These are phyloP conservation scores for Enteromius argenteus DNA, from an alignment of 2,797 vertebrate species.

Conservation along the genomic window DNA sequence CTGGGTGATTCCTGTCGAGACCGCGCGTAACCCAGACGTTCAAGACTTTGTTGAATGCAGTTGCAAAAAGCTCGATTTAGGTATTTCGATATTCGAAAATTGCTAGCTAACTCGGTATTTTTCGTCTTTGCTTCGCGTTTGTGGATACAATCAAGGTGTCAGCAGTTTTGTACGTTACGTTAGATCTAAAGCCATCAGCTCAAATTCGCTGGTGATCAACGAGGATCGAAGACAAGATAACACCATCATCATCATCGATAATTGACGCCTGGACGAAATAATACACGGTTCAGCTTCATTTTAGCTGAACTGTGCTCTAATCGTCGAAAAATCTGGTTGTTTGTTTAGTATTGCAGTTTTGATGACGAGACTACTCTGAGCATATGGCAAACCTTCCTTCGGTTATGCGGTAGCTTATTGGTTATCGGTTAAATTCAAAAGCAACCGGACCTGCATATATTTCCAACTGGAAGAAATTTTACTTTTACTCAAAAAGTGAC, in stretches of 20 bases:
- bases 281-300: background rate
- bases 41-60: slow-evolving; percentile 24
- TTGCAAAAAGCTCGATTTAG: slow-evolving; percentile 10
- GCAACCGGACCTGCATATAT: background rate
- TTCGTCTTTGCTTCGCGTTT: background rate
- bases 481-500: background rate
- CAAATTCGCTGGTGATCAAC: background rate
- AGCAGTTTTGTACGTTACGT: background rate
- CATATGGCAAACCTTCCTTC: slow-evolving; percentile 6
- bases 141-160: background rate
- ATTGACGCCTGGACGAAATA: slow-evolving; percentile 4
- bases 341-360: background rate
- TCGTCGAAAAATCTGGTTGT: background rate
- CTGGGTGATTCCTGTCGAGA: slow-evolving; percentile 33
- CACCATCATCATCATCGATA: background rate
- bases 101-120: background rate
- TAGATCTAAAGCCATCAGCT: background rate
- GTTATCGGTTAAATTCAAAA: background rate
- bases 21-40: slow-evolving; percentile 28
- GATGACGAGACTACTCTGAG: background rate
- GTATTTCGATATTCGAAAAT: background rate
- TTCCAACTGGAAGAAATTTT: background rate
- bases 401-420: background rate
- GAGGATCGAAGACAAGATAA: slow-evolving; percentile 6
- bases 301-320: background rate